Base-by-base conservation (phyloP, 1,140 invertebrate genomes). In the Cydia amplana region DNA sequence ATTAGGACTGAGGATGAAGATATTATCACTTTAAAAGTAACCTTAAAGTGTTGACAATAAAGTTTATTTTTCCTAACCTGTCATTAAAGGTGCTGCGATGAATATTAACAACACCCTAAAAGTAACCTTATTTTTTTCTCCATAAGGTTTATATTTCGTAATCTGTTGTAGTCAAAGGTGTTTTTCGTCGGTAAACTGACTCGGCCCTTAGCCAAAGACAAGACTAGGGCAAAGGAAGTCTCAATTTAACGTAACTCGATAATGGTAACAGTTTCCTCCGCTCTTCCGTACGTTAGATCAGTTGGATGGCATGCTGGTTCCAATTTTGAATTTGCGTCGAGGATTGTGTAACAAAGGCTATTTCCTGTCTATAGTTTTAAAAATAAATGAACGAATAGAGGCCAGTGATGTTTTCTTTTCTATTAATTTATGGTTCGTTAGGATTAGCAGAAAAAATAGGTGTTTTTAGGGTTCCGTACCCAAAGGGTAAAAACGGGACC, bases 171-270 rank as follows among this genome's bases (percentile, higher is more conserved):
- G 4, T 67, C 25, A 70, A 70, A 70, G 65, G 65, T 70, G 65
- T 70, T 36, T 40, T 16, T 40, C n/a, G 32, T 36, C 65, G n/a
- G 28, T 67, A 10, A 70, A 18, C 65, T 23, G 36, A 70, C 65
- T 32, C 67, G 63, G 60, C 73, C 64, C 70, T 72, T 77, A 76
- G 73, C 75, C 63, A 73, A 73, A 72, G 51, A 43, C 23, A 70
- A 82, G 74, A 80, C 74, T 81, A 83, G 82, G 72, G 74, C 82
- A 81, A 65, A 80, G 83, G 79, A 85, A 83, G 79, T 79, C 72
- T 75, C 75, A 85, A 83, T 85, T 83, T 78, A 77, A 75, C 75
- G 60, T 79, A 81, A 85, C 75, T 77, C 75, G 81, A 77, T 83
- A 83, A 83, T 83, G 70, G 78, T 9, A n/a, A 12, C 73, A 65